phyloP scores from a whole-genome alignment of 2,888 invertebrate species.

The Thymelicus sylvestris region DNA sequence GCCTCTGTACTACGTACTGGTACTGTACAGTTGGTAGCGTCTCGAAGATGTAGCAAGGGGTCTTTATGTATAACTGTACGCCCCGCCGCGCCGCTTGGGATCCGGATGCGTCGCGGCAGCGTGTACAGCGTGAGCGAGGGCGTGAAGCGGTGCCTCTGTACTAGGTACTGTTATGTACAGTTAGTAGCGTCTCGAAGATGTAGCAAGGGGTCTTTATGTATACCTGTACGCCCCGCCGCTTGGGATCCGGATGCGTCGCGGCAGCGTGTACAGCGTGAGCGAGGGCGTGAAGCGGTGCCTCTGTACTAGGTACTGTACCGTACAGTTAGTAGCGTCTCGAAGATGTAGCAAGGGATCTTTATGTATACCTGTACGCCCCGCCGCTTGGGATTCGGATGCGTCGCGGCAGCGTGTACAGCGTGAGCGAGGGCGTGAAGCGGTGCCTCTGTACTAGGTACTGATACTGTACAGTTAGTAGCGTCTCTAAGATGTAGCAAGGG shows the following conservation, averaged over 20 bases:
- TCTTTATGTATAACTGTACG: too few species aligned
- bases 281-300: conserved; percentile 80
- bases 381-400: conserved; percentile 67
- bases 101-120: conserved; percentile 79
- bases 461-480: not conserved
- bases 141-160: conserved; percentile 79
- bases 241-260: conserved; percentile 73
- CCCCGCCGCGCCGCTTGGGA: conserved; percentile 50
- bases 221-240: conserved; percentile 53
- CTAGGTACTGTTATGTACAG: conserved; percentile 57
- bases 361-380: too few species aligned
- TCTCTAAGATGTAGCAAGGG: too few species aligned
- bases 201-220: too few species aligned
- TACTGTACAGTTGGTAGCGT: not conserved
- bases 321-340: not conserved
- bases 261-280: conserved; percentile 80
- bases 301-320: conserved; percentile 65
- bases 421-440: conserved; percentile 81
- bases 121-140: conserved; percentile 81
- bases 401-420: conserved; percentile 79
- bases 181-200: not conserved
- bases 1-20: conserved; percentile 74
- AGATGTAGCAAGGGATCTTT: too few species aligned
- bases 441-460: conserved; percentile 74
- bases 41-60: too few species aligned